Base-by-base conservation (phyloP, 2,113 vertebrate species). In the Carassius gibelio region DNA sequence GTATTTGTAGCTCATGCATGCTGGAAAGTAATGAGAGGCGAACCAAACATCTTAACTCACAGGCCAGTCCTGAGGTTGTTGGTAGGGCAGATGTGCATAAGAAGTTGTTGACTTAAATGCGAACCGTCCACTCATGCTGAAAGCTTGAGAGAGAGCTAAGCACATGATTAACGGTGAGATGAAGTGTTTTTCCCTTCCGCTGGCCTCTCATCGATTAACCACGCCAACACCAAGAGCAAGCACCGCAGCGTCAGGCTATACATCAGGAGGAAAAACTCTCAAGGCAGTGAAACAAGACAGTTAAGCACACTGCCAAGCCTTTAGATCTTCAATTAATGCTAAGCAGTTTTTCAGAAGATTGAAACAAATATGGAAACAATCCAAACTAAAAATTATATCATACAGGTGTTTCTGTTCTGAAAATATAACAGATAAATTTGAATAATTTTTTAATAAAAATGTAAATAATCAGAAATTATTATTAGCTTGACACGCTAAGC, bases 161-260 rank as follows among this genome's bases (percentile, higher is more conserved):
- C 55, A 21, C 80, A 57, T 82, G 78, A 88, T 89, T 81, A 45
- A 85, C 82, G 84, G 78, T 86, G 84, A 83, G 82, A 84, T 81
- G 72, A 76, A 57, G 2, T 10, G 48, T 13, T 59, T 52, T 72
- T 83, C 61, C 55, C 48, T 34, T 9, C 34, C 9, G 14, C 68
- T 13, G 30, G 61, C 59, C 52, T 45, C 64, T 61, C 85, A 89
- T 91, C 77, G 15, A 87, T 89, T 75, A 82, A 45, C n/a, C 71
- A 77, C 10, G 52, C 13, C 72, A 75, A 50, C 42, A 75, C 26
- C 83, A 52, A 38, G 61, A 14, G 34, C 55, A 61, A 62, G 62
- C 64, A 66, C 23, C 15, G 19, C 10, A 50, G 79, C 59, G 42
- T 81, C 52, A 55, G 77, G 21, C 59, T 61, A 21, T 61, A 14